Base-by-base conservation (phyloP, 1,140 invertebrate species). In the Ceratosolen fusciceps region DNA sequence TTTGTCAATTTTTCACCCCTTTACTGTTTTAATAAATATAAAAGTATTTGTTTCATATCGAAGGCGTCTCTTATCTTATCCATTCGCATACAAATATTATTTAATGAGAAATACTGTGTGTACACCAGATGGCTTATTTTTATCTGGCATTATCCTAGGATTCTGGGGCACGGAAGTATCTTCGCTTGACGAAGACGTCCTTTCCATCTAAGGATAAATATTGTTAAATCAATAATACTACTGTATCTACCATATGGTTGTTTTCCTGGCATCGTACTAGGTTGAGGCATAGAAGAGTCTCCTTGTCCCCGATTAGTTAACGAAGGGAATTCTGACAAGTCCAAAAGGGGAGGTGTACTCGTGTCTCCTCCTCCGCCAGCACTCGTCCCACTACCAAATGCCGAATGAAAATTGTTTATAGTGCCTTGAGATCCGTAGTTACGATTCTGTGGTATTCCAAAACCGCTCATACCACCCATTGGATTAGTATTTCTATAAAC, bases 311-410 rank as follows among this genome's bases (percentile, higher is more conserved):
- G 92, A 88, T 95, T 95, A 83, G 96, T 97, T 86, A 97, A 91
- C 80, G 96, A 97, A 81, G 96, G 96, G 90, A 97, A 97, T 90
- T 97, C 96, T 83, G 95, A 96, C 74, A 96, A 93, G 91, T 97
- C 96, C 83, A 97, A 91, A 76, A 96, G 91, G 78, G 96, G 94
- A 65, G 96, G 95, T 85, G 95, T 96, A 86, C 93, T 94, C 85
- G 93, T 93, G 85, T 95, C 95, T 73, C 92, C 94, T 79, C 90
- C 90, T 34, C 90, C 91, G 80, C 88, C 89, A 67, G 92, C 94
- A 79, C 90, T 90, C 24, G 90, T 90, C 76, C 88, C 89, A 81
- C 87, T 88, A 77, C 93, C 93, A 88, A 96, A 96, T 89, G 96
- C 94, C 86, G 94, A 94, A 88, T 96, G 95, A 90, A 94, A 94